These are phyloP conservation scores for Leuciscus waleckii DNA, from an alignment of 2,797 vertebrate species.

Conservation along the genomic window DNA sequence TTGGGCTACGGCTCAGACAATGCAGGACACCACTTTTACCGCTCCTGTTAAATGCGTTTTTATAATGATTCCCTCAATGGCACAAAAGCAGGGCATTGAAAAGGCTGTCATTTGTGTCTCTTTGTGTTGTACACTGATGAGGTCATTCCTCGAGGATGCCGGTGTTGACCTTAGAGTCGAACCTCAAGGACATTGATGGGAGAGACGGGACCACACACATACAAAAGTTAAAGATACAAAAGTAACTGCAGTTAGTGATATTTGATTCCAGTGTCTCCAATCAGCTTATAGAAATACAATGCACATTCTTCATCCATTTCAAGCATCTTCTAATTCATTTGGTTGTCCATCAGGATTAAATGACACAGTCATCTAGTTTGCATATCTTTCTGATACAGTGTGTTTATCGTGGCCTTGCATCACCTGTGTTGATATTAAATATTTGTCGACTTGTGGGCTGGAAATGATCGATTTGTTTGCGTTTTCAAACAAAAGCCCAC, in stretches of 20 bases:
- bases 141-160: slow-evolving; percentile 76
- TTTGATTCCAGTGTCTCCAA: not conserved
- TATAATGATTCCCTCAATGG: slow-evolving; percentile 81
- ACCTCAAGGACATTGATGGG: slow-evolving; percentile 45
- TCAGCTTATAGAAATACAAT: not conserved
- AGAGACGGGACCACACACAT: slow-evolving; percentile 55
- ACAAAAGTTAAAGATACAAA: not conserved
- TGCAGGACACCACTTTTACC: slow-evolving; percentile 79
- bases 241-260: not conserved
- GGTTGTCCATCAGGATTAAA: slow-evolving; percentile 5
- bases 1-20: slow-evolving; percentile 72
- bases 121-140: slow-evolving; percentile 81
- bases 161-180: slow-evolving; percentile 49
- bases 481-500: not conserved
- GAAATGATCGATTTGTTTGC: not conserved
- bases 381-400: not conserved
- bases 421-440: slow-evolving; percentile 12
- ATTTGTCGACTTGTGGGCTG: slow-evolving; percentile 22
- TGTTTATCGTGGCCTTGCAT: not conserved
- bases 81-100: slow-evolving; percentile 79
- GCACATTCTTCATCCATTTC: not conserved
- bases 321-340: not conserved
- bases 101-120: slow-evolving; percentile 78
- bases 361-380: not conserved
- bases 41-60: slow-evolving; percentile 82